phyloP scores from a whole-genome alignment of 2,113 vertebrate genomes.

The Cichladusa arquata region DNA sequence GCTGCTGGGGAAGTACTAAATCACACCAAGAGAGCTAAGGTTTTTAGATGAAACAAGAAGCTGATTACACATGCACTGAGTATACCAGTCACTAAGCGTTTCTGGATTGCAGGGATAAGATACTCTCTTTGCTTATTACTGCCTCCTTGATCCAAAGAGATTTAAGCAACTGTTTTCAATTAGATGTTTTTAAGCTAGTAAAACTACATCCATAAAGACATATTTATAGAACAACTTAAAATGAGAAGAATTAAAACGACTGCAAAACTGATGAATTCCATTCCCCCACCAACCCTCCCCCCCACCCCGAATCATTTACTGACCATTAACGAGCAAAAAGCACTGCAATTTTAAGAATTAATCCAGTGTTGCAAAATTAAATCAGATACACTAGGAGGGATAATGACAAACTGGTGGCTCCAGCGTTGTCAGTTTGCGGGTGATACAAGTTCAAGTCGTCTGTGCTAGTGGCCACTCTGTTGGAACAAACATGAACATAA shows the following conservation, averaged over 20 bases:
- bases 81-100: conserved; percentile 62
- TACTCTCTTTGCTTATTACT: conserved; percentile 73
- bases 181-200: conserved; percentile 80
- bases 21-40: conserved; percentile 55
- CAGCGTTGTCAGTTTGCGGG: conserved; percentile 57
- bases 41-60: conserved; percentile 62
- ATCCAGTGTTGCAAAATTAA: conserved; percentile 70
- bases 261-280: conserved; percentile 65
- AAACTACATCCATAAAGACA: conserved; percentile 77
- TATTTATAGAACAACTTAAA: conserved; percentile 77
- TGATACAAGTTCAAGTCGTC: conserved; percentile 71
- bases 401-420: conserved; percentile 67
- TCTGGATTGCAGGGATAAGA: conserved; percentile 76
- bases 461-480: conserved; percentile 63
- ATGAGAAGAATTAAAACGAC: conserved; percentile 71
- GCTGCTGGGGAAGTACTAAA: conserved; percentile 19
- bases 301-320: conserved; percentile 33
- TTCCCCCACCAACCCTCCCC: background rate
- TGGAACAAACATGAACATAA: conserved; percentile 71
- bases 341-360: conserved; percentile 69
- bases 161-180: conserved; percentile 83
- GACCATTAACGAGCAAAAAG: conserved; percentile 60
- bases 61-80: conserved; percentile 63
- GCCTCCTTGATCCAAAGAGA: conserved; percentile 76
- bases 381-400: conserved; percentile 59